Evolutionary conservation across 2,888 invertebrate species (phyloP).

Genomic region (Philereme transversata): DNA sequence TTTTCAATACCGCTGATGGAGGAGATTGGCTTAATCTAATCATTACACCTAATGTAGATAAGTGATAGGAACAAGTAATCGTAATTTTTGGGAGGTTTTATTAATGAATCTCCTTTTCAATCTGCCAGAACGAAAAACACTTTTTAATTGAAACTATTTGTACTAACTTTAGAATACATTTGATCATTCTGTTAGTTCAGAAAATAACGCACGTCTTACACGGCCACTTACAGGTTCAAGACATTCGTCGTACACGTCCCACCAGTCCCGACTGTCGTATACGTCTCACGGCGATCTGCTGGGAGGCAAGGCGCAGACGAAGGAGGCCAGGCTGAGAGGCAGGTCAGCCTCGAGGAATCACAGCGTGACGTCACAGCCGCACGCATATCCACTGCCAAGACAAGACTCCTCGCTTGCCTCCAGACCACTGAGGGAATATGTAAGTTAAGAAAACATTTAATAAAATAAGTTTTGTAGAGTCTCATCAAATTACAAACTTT

Average conservation of each 20-base stretch:
- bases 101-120: no score
- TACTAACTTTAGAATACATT: no score
- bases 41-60: no score
- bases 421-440: slow-evolving; percentile 89
- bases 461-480: no score
- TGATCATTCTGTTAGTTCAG: not conserved
- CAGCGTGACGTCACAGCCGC: slow-evolving; percentile 85
- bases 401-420: slow-evolving; percentile 84
- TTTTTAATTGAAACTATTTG: no score
- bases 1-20: no score
- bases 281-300: slow-evolving; percentile 96
- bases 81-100: no score
- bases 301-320: slow-evolving; percentile 90
- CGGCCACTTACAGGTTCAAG: slow-evolving; percentile 87
- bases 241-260: slow-evolving; percentile 97
- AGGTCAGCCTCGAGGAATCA: slow-evolving; percentile 89
- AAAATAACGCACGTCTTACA: not conserved
- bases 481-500: no score
- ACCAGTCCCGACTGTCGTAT: slow-evolving; percentile 96
- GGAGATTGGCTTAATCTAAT: no score
- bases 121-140: no score
- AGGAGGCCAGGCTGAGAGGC: slow-evolving; percentile 92
- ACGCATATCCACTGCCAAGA: slow-evolving; percentile 75
- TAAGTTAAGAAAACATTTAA: slow-evolving; percentile 67
- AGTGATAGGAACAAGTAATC: no score